Evolutionary conservation across 2,888 invertebrate species (phyloP), one percentile per base, ranked within the genome.

Genomic region (Polymixis flavicincta): DNA sequence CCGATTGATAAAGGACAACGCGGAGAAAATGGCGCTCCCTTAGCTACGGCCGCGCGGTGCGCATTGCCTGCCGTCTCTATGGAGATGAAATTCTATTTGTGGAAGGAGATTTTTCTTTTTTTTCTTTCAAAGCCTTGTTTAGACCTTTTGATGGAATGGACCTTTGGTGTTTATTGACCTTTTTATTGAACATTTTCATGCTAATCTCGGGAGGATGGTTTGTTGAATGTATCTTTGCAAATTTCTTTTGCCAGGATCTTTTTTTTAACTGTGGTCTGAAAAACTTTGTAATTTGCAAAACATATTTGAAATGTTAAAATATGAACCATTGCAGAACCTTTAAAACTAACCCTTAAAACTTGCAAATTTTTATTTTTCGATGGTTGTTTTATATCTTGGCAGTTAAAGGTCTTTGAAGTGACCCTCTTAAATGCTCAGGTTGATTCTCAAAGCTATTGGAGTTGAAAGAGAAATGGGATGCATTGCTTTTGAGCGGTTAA

Each of bases 1-100:
- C 86, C 87, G 92, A 93, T 93, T 94, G 93, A 93, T 93, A 93
- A 92, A 92, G 90, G 90, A 87, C 87, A 82, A 60, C 25, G 60
- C 14, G 48, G 88, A 86, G 85, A 84, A 87, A 90, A 89, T 88
- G 89, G 85, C 75, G 84, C 83, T 72, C 76, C 81, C 73, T 64
- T 50, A 61, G 76, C 66, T 48, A 64, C 80, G 4, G 11, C 22
- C 65, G 32, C 32, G 14, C 19, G 22, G 17, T 17, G 17, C 37
- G 37, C 42, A 1, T 2, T 61, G n/a, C 48, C 59, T 57, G 0
- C 52, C 76, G 76, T 76, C 70, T 55, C 79, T 72, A 83, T 66
- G 81, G 74, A 77, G 82, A 86, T 78, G 68, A 65, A 72, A 82
- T 88, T 83, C 88, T 86, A 87, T 87, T 85, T 86, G 71, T 74